A percentile compares a stretch with the other conserved stretches of the same genome.
phyloP scores from a whole-genome alignment of 2,888 invertebrate species.

The Chymomyza procnemis region DNA sequence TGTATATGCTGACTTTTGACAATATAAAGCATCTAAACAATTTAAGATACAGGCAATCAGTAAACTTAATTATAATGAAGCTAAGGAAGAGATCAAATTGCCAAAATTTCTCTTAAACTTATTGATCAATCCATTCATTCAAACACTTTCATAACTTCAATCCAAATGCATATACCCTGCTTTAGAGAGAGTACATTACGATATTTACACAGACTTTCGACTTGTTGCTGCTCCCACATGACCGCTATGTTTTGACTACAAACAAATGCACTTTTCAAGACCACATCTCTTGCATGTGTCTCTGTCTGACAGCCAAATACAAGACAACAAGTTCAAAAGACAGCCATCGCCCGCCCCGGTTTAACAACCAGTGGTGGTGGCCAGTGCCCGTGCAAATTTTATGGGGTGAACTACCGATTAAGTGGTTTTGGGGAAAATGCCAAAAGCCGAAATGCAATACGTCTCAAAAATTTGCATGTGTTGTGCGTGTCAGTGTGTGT shows the following conservation, averaged over 20 bases:
- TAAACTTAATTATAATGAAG: too few species aligned
- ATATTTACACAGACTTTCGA: slow-evolving; percentile 32
- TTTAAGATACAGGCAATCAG: too few species aligned
- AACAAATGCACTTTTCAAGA: slow-evolving; percentile 43
- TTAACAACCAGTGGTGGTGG: slow-evolving; percentile 4
- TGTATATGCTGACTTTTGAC: too few species aligned
- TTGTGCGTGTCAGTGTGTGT: slow-evolving; percentile 1
- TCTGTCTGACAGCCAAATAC: slow-evolving; percentile 39
- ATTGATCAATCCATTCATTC: too few species aligned
- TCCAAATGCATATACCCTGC: neutral
- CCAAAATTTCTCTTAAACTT: too few species aligned
- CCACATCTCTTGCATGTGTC: slow-evolving; percentile 55
- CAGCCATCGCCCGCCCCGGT: neutral
- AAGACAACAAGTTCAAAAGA: neutral
- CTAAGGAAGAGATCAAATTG: too few species aligned
- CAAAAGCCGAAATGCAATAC: slow-evolving; percentile 22
- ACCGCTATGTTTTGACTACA: slow-evolving; percentile 7
- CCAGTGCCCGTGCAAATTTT: slow-evolving; percentile 28
- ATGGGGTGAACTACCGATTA: slow-evolving; percentile 54
- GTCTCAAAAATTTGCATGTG: slow-evolving; percentile 5
- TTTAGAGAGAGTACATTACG: neutral
- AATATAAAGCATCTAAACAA: too few species aligned
- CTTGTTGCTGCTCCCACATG: slow-evolving; percentile 28
- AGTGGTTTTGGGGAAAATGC: slow-evolving; percentile 38
- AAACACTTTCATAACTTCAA: too few species aligned